Base-by-base conservation (phyloP, 2,888 invertebrate species). In the Drepanosiphum platanoidis region DNA sequence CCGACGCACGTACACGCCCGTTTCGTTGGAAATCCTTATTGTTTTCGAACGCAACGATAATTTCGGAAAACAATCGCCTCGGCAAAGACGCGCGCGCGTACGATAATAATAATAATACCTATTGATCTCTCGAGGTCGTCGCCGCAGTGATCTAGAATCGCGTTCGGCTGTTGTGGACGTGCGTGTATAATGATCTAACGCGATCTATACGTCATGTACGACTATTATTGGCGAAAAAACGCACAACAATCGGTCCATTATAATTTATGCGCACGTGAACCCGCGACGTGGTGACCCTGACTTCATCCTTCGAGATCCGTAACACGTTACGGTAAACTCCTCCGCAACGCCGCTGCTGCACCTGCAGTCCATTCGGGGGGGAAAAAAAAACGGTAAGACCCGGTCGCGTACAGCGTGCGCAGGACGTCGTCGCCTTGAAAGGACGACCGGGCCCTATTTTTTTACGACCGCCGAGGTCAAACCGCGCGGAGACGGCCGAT, bases 291-390 rank as follows among this genome's bases (percentile, higher is more conserved):
- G 46, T 68, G 80, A 68, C 80, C 70, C 70, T 70, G 80, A 34
- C 32, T n/a, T n/a, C n/a, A 34, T 80, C 68, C 80, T 68, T 66
- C 42, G n/a, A 52, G n/a, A 68, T 52, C 68, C n/a, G 27, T 3
- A 70, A 68, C n/a, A n/a, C 68, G 80, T 70, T 80, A 80, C 80
- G 68, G 80, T 80, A 75, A 75, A 75, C 58, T 75, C n/a, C 18
- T n/a, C 18, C 2, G 22, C 52, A 22, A 3, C n/a, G 34, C 32
- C 1, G 7, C 52, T 72, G 13, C 27, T 64, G 18, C 52, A 52
- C 22, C 52, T 18, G 18, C 13, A 13, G 27, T 64, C n/a, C n/a
- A n/a, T n/a, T n/a, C n/a, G n/a, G n/a, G n/a, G n/a, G n/a, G n/a
- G n/a, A n/a, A n/a, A n/a, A n/a, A n/a, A n/a, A 64, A 64, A 64